A percentile compares a stretch with the other conserved stretches of the same genome.
These are phyloP conservation scores for Pollachius pollachius DNA, from an alignment of 2,113 vertebrate genomes.

Conservation along the genomic window DNA sequence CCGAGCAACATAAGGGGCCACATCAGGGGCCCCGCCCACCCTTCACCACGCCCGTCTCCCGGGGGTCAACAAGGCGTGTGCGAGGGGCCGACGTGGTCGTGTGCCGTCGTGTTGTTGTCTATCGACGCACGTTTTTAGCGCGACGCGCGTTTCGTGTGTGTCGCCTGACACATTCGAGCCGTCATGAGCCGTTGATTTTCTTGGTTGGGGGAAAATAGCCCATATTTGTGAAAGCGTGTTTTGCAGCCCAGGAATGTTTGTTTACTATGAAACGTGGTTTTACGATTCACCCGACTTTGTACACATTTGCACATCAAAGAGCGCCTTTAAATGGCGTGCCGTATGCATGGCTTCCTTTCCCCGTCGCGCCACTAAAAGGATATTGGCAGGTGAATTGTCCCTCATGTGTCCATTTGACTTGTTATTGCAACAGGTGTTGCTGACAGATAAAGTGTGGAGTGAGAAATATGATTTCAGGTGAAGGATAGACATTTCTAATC, in stretches of 20 bases:
- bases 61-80: too few species aligned
- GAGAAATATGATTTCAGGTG: conserved; percentile 62
- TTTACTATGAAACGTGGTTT: conserved; percentile 9
- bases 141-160: conserved; percentile 21
- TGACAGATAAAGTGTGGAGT: conserved; percentile 62
- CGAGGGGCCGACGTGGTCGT: too few species aligned
- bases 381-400: conserved; percentile 54
- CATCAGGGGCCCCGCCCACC: conserved; percentile 32
- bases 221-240: too few species aligned
- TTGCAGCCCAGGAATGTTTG: background rate
- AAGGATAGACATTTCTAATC: conserved; percentile 70
- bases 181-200: conserved; percentile 23
- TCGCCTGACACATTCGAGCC: conserved; percentile 18
- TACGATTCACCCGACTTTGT: conserved; percentile 25
- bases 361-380: conserved; percentile 35
- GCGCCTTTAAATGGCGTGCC: conserved; percentile 40
- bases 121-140: background rate
- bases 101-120: conserved; percentile 14
- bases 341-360: conserved; percentile 31
- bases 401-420: conserved; percentile 57
- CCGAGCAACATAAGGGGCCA: conserved; percentile 39
- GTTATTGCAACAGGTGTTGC: conserved; percentile 66
- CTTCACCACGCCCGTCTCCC: conserved; percentile 10
- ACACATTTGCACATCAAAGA: conserved; percentile 52
- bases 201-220: too few species aligned